These are phyloP conservation scores for Sebastes goodei DNA, from an alignment of 2,797 vertebrate genomes.

Conservation along the genomic window DNA sequence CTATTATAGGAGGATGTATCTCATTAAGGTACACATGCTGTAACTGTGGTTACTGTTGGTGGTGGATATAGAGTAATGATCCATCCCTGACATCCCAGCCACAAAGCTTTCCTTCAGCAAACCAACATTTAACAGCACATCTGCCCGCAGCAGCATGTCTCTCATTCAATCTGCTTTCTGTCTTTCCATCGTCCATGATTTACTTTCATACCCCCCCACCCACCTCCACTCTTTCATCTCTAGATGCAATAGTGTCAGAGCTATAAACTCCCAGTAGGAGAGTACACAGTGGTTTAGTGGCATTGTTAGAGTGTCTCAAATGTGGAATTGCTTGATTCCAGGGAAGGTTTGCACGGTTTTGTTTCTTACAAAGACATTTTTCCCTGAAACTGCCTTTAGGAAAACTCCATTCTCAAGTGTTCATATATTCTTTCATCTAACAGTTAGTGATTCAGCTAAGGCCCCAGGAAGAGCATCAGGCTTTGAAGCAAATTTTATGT, in stretches of 20 bases:
- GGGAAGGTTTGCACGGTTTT: slow-evolving; percentile 30
- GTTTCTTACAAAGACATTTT: slow-evolving; percentile 32
- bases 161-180: slow-evolving; percentile 46
- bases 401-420: background rate
- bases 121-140: slow-evolving; percentile 38
- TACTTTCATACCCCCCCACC: slow-evolving; percentile 39
- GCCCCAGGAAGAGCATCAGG: too few species aligned
- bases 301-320: slow-evolving; percentile 56
- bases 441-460: background rate
- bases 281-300: slow-evolving; percentile 55
- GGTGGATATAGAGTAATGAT: slow-evolving; percentile 22
- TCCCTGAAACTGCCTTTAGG: background rate
- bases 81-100: background rate
- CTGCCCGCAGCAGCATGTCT: slow-evolving; percentile 36
- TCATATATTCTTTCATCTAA: background rate
- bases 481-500: too few species aligned
- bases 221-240: slow-evolving; percentile 62
- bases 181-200: slow-evolving; percentile 50
- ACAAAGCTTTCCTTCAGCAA: slow-evolving; percentile 41
- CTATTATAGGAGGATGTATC: slow-evolving; percentile 21
- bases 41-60: slow-evolving; percentile 34
- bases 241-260: slow-evolving; percentile 58
- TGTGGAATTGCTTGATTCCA: slow-evolving; percentile 48
- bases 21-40: slow-evolving; percentile 36
- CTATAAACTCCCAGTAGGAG: slow-evolving; percentile 59